Conservation (phyloP, 2,888 invertebrate species). For the Mamestra brassicae region DNA sequence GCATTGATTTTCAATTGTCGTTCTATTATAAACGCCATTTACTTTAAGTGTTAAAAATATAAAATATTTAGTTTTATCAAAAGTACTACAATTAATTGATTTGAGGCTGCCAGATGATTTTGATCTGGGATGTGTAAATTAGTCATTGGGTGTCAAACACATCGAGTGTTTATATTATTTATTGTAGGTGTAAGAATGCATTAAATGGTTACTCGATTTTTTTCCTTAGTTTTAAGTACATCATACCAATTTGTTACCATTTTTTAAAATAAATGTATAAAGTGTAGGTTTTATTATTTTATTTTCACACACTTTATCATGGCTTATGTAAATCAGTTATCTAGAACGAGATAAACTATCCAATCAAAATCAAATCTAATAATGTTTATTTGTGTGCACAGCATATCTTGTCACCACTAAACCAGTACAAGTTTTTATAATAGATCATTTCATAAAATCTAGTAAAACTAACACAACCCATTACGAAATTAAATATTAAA, state of each 20-base stretch:
- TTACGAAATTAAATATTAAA: too few relatives aligned
- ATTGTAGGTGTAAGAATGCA: constrained; percentile 77
- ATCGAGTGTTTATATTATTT: constrained; percentile 81
- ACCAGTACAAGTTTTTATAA: background rate
- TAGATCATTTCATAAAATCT: background rate
- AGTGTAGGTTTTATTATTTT: background rate
- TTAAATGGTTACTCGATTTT: constrained; percentile 62
- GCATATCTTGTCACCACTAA: background rate
- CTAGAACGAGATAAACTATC: background rate
- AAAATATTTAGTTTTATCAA: constrained; percentile 47
- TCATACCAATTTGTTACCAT: constrained; percentile 79
- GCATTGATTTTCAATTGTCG: constrained; percentile 36
- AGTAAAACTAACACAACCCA: background rate
- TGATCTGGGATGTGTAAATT: constrained; percentile 55
- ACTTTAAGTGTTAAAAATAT: constrained; percentile 62
- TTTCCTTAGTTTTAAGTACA: constrained; percentile 68
- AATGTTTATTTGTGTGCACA: too few relatives aligned
- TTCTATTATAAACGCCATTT: constrained; percentile 63
- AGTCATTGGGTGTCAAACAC: constrained; percentile 70
- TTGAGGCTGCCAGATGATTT: constrained; percentile 62
- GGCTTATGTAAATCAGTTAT: background rate
- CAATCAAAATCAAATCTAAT: too few relatives aligned
- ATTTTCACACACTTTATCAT: background rate
- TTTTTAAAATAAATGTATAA: constrained; percentile 69
- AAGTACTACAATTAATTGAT: constrained; percentile 50